These are phyloP conservation scores for Maconellicoccus hirsutus DNA, from an alignment of 1,140 invertebrate species.

Conservation along the genomic window DNA sequence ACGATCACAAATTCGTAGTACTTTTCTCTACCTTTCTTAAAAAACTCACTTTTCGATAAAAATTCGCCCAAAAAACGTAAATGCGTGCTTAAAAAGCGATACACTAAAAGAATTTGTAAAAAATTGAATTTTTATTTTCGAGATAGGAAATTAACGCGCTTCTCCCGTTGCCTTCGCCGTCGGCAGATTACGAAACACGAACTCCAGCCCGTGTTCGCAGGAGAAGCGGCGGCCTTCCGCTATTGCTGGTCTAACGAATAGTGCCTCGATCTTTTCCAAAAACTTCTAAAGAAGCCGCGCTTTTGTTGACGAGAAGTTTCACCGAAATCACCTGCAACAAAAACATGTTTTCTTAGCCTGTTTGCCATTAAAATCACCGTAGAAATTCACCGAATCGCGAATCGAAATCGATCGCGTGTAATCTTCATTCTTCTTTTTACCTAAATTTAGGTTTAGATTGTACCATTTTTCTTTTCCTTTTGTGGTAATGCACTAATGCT, in stretches of 20 bases:
- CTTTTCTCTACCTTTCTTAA: neutral
- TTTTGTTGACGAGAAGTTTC: conserved; percentile 46
- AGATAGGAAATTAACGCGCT: neutral
- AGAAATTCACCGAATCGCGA: too few relatives aligned
- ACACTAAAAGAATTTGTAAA: neutral
- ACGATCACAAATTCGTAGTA: too few relatives aligned
- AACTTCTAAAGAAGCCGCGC: conserved; percentile 66
- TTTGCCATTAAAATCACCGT: too few relatives aligned
- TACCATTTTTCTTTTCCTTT: too few relatives aligned
- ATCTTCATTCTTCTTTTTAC: too few relatives aligned
- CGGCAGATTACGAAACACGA: conserved; percentile 13
- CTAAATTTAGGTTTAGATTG: too few relatives aligned
- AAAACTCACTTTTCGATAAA: neutral
- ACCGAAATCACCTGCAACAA: conserved; percentile 33
- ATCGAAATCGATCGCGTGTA: too few relatives aligned
- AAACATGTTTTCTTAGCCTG: neutral
- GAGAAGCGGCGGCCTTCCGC: conserved; percentile 36
- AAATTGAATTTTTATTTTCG: neutral
- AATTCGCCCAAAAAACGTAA: neutral
- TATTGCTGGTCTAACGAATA: conserved; percentile 66
- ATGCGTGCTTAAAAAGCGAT: neutral
- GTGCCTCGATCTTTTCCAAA: conserved; percentile 69
- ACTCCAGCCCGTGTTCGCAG: neutral
- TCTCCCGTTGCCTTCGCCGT: neutral
- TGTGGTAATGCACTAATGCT: too few relatives aligned